Evolutionary conservation across 2,113 vertebrate species (phyloP).

Genomic region (Jacana jacana): DNA sequence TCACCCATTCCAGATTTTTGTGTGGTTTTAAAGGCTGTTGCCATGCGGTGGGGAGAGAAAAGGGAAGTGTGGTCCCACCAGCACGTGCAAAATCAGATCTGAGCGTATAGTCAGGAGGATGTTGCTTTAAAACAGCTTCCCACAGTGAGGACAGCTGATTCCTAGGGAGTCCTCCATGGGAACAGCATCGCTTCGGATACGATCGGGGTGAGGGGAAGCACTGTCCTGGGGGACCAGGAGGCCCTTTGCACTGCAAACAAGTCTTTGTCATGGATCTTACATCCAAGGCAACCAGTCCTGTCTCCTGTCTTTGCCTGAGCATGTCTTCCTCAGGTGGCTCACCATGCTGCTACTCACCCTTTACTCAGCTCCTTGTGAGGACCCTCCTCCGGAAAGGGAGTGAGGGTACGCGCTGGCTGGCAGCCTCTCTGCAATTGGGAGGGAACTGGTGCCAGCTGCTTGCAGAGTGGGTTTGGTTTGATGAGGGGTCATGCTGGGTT

Average conservation of each 20-base stretch:
- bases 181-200: not conserved
- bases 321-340: not conserved
- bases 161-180: not conserved
- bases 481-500: not conserved
- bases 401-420: not conserved
- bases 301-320: not conserved
- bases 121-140: not conserved
- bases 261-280: not conserved
- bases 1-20: not conserved
- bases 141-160: not conserved
- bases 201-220: not conserved
- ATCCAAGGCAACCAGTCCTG: not conserved
- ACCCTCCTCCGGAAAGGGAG: not conserved
- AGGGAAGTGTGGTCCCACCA: not conserved
- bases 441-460: not conserved
- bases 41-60: not conserved
- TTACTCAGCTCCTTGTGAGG: not conserved
- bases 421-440: not conserved
- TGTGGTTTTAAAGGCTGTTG: not conserved
- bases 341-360: not conserved
- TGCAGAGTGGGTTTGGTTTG: not conserved
- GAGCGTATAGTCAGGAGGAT: not conserved
- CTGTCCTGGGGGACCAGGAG: not conserved
- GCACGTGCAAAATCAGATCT: not conserved
- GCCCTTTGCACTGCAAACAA: not conserved